Base-by-base conservation (phyloP, 2,113 vertebrate species). In the Rhodinocichla rosea region DNA sequence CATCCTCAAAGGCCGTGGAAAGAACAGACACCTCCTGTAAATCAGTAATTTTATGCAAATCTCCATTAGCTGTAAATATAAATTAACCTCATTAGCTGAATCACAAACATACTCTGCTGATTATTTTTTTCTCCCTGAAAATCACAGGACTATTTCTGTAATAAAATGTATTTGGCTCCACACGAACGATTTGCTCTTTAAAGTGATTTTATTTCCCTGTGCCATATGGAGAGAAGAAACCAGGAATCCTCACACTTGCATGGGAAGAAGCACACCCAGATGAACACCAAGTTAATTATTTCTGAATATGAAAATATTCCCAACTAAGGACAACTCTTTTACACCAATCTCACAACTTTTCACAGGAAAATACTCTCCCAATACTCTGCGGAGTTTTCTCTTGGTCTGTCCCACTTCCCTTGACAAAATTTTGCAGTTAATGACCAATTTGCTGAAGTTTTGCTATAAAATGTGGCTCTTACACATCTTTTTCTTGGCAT, bases 401-500 rank as follows among this genome's bases (percentile, higher is more conserved):
- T 77, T 37, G 47, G 7, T 32, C 60, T 49, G 20, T 3, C 44
- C 26, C 33, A 56, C 11, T 53, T 40, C 71, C 81, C 57, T n/a
- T 15, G 55, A 73, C 21, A 18, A 26, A 65, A 77, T 70, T 65
- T 19, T 17, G 50, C 26, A 15, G 19, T 7, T 13, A 21, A 68
- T 3, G 22, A 68, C 13, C 55, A 55, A 28, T 42, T 71, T 73
- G 69, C 57, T 63, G 4, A 53, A 81, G 45, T 56, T 93, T 87
- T 55, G 35, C 57, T 35, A 21, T 13, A 44, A 68, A 90, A 79
- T 47, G 44, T 27, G 44, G 20, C 20, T 89, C 97, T 89, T 96
- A 98, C 98, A 93, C 77, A 53, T 98, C 94, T 80, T 97, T 95
- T 56, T 93, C 96, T 95, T 87, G 94, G 55, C 35, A 42, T 42